Base-by-base conservation (phyloP, 2,888 invertebrate genomes). In the Monochamus alternatus region DNA sequence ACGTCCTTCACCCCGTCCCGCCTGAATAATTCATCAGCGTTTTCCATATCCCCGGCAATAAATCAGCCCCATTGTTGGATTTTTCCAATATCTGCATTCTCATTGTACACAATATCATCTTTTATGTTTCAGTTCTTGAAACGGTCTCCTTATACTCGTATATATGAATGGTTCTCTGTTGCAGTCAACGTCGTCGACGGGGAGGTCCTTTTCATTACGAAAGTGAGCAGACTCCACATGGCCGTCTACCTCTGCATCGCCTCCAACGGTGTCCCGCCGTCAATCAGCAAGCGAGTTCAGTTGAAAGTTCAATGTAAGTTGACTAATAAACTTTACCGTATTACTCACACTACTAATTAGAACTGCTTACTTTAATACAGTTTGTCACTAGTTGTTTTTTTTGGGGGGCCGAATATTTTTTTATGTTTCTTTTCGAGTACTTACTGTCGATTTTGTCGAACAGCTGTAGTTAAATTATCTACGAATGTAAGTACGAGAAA, bases 241-340 rank as follows among this genome's bases (percentile, higher is more conserved):
- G 97, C 96, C 32, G 95, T 96, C 47, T 97, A 97, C 89, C 91
- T 97, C 78, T 97, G 97, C 90, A 97, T 97, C 81, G 98, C 98
- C 12, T 96, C 96, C 75, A 98, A 98, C 88, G 96, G 96, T 74
- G 96, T 98, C 44, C 96, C 96, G 43, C 97, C 97, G 9, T 96
- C 96, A 66, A 96, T 96, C 85, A 96, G 96, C 90, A 95, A 96
- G 88, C 91, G 95, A 81, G 95, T 96, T 74, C 93, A 94, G 83
- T 91, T 96, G 60, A 93, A 94, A 89, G 96, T 96, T 72, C 95
- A 95, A 90, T 95, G 95, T 95, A 90, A 94, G 95, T 94, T 9
- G 0, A 14, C 38, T 14, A 14, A 63, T 63, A 52, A 14, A 38
- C 1, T 38, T 38, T 38, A 38, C 0, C 38, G 38, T 38, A 38